Conservation (phyloP, 2,888 invertebrate species). For the Gerris lacustris region DNA sequence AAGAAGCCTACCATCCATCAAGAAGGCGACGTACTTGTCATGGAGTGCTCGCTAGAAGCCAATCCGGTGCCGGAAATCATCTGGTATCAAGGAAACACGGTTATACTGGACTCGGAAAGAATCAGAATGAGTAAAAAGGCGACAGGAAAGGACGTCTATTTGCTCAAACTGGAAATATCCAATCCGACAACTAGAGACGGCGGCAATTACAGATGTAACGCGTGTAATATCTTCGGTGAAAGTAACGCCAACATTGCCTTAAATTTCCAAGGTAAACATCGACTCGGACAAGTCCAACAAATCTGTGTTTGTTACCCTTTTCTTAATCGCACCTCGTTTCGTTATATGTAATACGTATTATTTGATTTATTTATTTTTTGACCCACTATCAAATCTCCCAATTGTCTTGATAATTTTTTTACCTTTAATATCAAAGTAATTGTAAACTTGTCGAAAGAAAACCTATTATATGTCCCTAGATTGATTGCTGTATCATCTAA, state of each 20-base stretch:
- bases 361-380: too few relatives aligned
- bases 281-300: conserved; percentile 22
- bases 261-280: conserved; percentile 87
- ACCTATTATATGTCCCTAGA: too few relatives aligned
- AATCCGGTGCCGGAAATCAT: conserved; percentile 89
- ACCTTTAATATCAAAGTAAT: too few relatives aligned
- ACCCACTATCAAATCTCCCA: too few relatives aligned
- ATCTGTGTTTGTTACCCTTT: conserved; percentile 7
- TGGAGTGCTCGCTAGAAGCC: conserved; percentile 92
- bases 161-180: conserved; percentile 82
- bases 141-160: conserved; percentile 78
- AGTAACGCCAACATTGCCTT: conserved; percentile 99
- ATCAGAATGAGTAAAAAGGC: conserved; percentile 84
- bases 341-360: too few relatives aligned
- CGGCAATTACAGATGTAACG: conserved; percentile 97
- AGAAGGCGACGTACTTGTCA: conserved; percentile 81
- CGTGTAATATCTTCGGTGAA: conserved; percentile 95
- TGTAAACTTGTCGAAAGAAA: too few relatives aligned
- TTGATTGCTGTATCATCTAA: too few relatives aligned
- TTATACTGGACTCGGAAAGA: conserved; percentile 69
- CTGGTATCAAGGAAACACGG: conserved; percentile 85
- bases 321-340: conserved; percentile 15
- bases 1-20: conserved; percentile 93
- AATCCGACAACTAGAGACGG: conserved; percentile 94
- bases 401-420: too few relatives aligned